Evolutionary conservation across 2,888 invertebrate species (phyloP), one percentile per base, ranked within the genome.

Genomic region (Oligia strigilis): DNA sequence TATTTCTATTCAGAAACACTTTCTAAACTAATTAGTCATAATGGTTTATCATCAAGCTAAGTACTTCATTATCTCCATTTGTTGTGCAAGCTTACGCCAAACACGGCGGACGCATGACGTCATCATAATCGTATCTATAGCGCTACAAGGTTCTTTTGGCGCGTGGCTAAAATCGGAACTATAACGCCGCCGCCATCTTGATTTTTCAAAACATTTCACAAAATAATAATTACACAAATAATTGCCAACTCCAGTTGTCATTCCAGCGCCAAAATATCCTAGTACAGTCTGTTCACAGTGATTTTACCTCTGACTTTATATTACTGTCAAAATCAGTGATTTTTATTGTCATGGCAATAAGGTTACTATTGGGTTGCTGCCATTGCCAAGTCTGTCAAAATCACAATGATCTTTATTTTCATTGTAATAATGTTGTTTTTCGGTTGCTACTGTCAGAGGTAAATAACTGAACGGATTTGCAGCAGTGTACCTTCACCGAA

Each of bases 81-180:
- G 1, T 60, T 11, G 8, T 60, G 8, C 17, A 29, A 8, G 4
- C n/a, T 9, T 66, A 49, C 3, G 13, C 2, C 17, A 40, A 77
- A 77, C 19, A 77, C 67, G 60, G 58, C 40, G n/a, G 66, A 2
- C 1, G n/a, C 9, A 66, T 80, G 70, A 75, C 66, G 43, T 80
- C 75, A 80, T 71, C 14, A 36, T 8, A 36, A n/a, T 66, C 19
- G 13, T 36, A 40, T 72, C 17, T 11, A 23, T 58, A 58, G 58
- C 55, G 58, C 3, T 4, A 58, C 23, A 23, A 23, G 9, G 58
- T 23, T 58, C 9, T 8, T 58, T 23, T 58, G 58, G 1, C 58
- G 58, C 11, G 58, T 58, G 23, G 23, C 9, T 3, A 9, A 58
- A 58, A 58, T 58, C 23, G 23, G 58, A 58, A 23, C 23, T 58